Conservation (phyloP, 2,113 vertebrate genomes). For the Meleagris gallopavo region DNA sequence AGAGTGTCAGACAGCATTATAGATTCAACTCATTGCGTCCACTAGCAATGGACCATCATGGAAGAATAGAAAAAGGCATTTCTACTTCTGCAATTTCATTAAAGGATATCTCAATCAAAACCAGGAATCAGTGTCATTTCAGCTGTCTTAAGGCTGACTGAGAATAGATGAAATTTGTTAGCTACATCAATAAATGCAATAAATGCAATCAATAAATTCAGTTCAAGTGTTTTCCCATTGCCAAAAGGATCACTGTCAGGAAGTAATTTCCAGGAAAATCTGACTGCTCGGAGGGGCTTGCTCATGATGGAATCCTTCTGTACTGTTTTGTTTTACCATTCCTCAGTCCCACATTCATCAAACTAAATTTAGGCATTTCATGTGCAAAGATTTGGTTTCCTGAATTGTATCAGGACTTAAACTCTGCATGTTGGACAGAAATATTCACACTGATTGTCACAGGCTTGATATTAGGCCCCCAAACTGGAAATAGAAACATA, state of each 20-base stretch:
- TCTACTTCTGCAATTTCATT: not conserved
- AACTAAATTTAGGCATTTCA: not conserved
- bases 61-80: not conserved
- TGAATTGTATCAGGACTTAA: not conserved
- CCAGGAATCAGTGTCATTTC: not conserved
- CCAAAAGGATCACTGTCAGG: not conserved
- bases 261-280: not conserved
- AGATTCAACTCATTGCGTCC: not conserved
- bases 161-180: not conserved
- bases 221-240: not conserved
- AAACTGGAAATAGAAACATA: not conserved
- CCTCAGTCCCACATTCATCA: not conserved
- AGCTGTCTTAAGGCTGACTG: not conserved
- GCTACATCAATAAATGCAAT: not conserved
- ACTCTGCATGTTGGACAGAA: not conserved
- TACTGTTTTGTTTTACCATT: not conserved
- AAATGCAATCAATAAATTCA: not conserved
- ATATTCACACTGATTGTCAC: not conserved
- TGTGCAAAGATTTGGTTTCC: not conserved
- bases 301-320: not conserved
- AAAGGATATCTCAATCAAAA: not conserved
- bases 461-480: not conserved
- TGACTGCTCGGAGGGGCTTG: not conserved
- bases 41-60: not conserved
- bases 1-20: not conserved